These are phyloP conservation scores for Eupithecia vulgata DNA, from an alignment of 2,888 invertebrate species.

Conservation along the genomic window DNA sequence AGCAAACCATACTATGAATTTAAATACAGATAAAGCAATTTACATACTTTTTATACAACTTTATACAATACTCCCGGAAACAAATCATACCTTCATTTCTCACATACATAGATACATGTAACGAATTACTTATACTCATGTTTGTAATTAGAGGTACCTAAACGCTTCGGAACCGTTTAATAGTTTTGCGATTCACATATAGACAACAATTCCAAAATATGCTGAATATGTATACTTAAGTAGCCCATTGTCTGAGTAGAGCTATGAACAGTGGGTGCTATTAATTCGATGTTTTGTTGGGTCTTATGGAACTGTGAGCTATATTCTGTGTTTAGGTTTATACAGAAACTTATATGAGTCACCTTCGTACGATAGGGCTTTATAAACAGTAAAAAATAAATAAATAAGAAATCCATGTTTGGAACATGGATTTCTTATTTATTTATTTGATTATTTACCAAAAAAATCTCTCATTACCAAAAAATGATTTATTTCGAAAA, in stretches of 20 bases:
- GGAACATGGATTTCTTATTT: too few relatives aligned
- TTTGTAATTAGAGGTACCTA: not conserved
- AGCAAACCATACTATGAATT: constrained; percentile 1
- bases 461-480: too few relatives aligned
- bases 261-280: not conserved
- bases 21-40: constrained; percentile 12
- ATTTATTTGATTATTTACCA: too few relatives aligned
- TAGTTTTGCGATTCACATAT: constrained; percentile 4
- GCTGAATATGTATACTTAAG: not conserved
- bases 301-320: not conserved
- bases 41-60: constrained; percentile 35
- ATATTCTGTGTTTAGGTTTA: not conserved
- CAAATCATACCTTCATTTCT: constrained; percentile 44
- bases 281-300: not conserved
- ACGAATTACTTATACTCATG: constrained; percentile 25
- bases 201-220: not conserved
- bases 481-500: too few relatives aligned
- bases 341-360: not conserved
- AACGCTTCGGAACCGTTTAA: constrained; percentile 15
- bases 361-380: not conserved
- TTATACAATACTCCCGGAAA: constrained; percentile 50
- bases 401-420: too few relatives aligned
- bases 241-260: not conserved
- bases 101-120: constrained; percentile 28
- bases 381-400: too few relatives aligned